Percentiles rank a stretch among this genome's conserved stretches.
Conservation (phyloP, 2,113 vertebrate genomes). For the Caranx ignobilis region DNA sequence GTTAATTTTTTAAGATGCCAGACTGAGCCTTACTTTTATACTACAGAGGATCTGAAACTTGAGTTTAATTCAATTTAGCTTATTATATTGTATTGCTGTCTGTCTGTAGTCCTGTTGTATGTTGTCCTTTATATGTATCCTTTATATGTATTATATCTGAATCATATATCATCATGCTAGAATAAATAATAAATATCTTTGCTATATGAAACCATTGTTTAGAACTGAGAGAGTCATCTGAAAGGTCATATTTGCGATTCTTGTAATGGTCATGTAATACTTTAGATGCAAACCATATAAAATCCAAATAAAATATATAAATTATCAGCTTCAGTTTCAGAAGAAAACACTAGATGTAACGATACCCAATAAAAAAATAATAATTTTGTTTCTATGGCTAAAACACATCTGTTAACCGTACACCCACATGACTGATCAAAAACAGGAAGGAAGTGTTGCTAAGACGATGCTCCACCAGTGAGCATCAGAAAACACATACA, state of each 20-base stretch:
- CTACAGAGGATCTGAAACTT: not conserved
- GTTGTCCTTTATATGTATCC: not conserved
- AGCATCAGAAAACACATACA: constrained; percentile 55
- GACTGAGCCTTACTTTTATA: not conserved
- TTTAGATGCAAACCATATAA: not conserved
- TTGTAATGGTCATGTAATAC: not conserved
- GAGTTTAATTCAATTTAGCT: not conserved
- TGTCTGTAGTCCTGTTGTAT: not conserved
- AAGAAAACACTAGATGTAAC: not conserved
- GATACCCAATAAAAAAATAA: not conserved
- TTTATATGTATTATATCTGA: not conserved
- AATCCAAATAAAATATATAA: not conserved
- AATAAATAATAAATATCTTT: not conserved
- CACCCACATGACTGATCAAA: not conserved
- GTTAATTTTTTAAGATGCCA: not conserved
- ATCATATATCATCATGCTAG: not conserved
- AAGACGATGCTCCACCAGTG: constrained; percentile 20
- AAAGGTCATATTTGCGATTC: not conserved
- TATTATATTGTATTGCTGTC: not conserved
- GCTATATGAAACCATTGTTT: not conserved
- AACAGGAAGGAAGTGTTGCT: constrained; percentile 38
- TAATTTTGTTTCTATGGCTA: not conserved
- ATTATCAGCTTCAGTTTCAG: not conserved
- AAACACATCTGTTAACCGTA: constrained; percentile 9
- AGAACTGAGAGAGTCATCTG: not conserved